Evolutionary conservation across 2,797 vertebrate species (phyloP).

Genomic region (Telmatherina bonti): DNA sequence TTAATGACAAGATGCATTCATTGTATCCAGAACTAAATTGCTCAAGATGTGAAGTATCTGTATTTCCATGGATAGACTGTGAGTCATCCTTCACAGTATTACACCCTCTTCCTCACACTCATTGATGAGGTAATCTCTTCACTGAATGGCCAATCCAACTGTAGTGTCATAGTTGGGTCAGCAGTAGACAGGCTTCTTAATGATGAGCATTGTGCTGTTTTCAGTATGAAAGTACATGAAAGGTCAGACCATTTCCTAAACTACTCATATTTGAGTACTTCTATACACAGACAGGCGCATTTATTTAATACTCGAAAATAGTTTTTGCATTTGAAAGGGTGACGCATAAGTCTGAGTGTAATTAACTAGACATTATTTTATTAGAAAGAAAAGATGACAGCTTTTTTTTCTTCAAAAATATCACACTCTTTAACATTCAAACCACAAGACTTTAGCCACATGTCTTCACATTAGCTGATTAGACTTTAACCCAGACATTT

Average conservation of each 20-base stretch:
- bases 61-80: slow-evolving; percentile 65
- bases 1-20: slow-evolving; percentile 42
- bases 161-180: slow-evolving; percentile 46
- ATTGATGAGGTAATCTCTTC: slow-evolving; percentile 75
- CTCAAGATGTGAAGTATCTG: slow-evolving; percentile 33
- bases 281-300: neutral
- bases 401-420: neutral
- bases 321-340: neutral
- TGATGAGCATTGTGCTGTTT: slow-evolving; percentile 19
- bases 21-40: slow-evolving; percentile 39
- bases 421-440: slow-evolving; percentile 17
- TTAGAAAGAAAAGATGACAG: neutral
- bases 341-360: no score
- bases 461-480: slow-evolving; percentile 50
- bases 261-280: neutral
- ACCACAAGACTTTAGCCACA: slow-evolving; percentile 13
- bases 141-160: slow-evolving; percentile 58
- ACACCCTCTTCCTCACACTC: slow-evolving; percentile 60
- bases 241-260: slow-evolving; percentile 16
- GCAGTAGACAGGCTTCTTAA: slow-evolving; percentile 26
- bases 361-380: no score
- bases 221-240: slow-evolving; percentile 1
- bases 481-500: slow-evolving; percentile 33
- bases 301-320: neutral
- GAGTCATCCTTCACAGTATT: slow-evolving; percentile 70